Evolutionary conservation across 2,113 vertebrate species (phyloP), one percentile per base, ranked within the genome.

Genomic region (Ardeotis arabs): DNA sequence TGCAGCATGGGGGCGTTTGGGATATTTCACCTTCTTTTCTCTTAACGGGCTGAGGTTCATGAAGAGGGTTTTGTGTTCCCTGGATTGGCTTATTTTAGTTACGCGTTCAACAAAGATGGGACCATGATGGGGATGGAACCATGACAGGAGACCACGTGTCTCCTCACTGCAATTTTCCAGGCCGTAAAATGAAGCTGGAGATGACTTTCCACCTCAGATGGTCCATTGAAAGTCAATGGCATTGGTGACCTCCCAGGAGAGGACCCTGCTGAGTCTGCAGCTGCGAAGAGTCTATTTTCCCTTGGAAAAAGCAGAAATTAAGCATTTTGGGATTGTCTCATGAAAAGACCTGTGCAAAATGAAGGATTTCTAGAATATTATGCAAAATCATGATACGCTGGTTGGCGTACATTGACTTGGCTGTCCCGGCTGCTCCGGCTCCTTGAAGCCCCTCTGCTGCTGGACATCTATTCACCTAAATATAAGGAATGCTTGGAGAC

Each of bases 241-340:
- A 31, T 29, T 0, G 0, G 25, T 50, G 37, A 25, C 44, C 35
- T 44, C 14, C 27, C 9, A 29, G 27, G 27, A 64, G 58, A 85
- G 23, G 5, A 49, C 5, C 6, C 2, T 35, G 29, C 6, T 9
- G 11, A 2, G 12, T 6, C 63, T 62, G 31, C 27, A 60, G 59
- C 62, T 47, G 25, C 31, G 50, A 37, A 70, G 60, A 75, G 4
- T 4, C 6, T 0, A 0, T 44, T 69, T 62, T 63, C 50, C 52
- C 18, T 55, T 7, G 15, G 62, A 53, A 47, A 68, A 19, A 6
- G 14, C 62, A 45, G 39, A 45, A 83, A 66, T 35, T 3, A 59
- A 69, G 19, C 21, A 9, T 13, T 59, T 37, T 14, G 17, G 44
- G 59, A 63, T 59, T 20, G 5, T 25, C 39, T 72, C 18, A 13